Conservation (phyloP, 2,797 vertebrate species). For the Trematomus bernacchii region DNA sequence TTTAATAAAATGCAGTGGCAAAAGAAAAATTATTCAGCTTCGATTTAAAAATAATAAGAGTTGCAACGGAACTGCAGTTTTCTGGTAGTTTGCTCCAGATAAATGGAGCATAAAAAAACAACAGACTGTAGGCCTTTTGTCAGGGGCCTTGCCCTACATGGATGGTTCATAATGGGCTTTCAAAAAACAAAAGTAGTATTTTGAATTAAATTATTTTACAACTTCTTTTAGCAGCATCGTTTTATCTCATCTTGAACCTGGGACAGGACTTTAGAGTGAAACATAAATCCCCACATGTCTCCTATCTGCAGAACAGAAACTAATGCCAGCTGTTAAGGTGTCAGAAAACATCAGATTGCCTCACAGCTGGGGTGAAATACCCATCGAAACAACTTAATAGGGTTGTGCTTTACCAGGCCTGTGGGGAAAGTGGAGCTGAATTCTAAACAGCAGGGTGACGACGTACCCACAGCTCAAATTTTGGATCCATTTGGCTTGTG, state of each 20-base stretch:
- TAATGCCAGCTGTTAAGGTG: conserved; percentile 24
- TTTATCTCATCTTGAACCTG: not conserved
- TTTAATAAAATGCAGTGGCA: no score
- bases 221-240: not conserved
- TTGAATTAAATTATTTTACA: no score
- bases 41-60: no score
- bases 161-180: no score
- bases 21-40: no score
- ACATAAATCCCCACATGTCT: conserved; percentile 20
- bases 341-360: conserved; percentile 33
- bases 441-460: conserved; percentile 9
- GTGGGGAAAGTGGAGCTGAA: conserved; percentile 12
- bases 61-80: no score
- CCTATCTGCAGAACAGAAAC: conserved; percentile 25
- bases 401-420: not conserved
- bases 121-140: no score
- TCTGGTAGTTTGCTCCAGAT: no score
- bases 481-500: not conserved
- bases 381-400: conserved; percentile 25
- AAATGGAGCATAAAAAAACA: no score
- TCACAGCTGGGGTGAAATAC: conserved; percentile 13
- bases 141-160: no score
- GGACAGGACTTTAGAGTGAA: conserved; percentile 8
- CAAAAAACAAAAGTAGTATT: no score
- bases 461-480: not conserved